Evolutionary conservation across 2,888 invertebrate genomes (phyloP), one percentile per base, ranked within the genome.

Genomic region (Acanthosepion lycidas): DNA sequence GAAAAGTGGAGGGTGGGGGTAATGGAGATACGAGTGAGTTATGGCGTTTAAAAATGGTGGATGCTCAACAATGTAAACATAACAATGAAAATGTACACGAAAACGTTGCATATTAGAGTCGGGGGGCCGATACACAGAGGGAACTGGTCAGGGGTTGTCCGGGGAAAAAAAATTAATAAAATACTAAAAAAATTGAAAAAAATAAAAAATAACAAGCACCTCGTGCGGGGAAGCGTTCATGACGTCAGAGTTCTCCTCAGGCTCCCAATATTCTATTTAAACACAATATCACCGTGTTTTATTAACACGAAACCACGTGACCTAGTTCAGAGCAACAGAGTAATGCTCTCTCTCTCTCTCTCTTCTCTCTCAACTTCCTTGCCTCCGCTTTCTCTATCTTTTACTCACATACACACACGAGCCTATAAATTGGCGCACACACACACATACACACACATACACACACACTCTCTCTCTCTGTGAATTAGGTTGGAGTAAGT

Each of bases 71-170:
- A 78, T 15, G 78, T 78, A 78, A 78, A 78, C 78, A n/a, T 20
- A n/a, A 78, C 78, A 78, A 78, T n/a, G 78, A 78, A 78, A 78
- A n/a, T 78, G 78, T 78, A n/a, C 78, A n/a, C 78, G 78, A n/a
- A 78, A 26, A n/a, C 15, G 12, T n/a, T n/a, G 78, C 78, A n/a
- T 78, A n/a, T n/a, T 78, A n/a, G 15, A n/a, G 78, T n/a, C n/a
- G n/a, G 78, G 33, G n/a, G 78, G 78, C 78, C 78, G n/a, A 78
- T 78, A 78, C n/a, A n/a, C n/a, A 78, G 15, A 78, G 78, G 78
- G n/a, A 78, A n/a, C 78, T 78, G 78, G n/a, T n/a, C 78, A 78
- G n/a, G 33, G 78, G 28, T 78, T 78, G 78, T 78, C 78, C n/a
- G n/a, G 78, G 78, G 78, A 9, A n/a, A 33, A 33, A 9, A n/a